Evolutionary conservation across 2,113 vertebrate species (phyloP).

Genomic region (Lontra canadensis): DNA sequence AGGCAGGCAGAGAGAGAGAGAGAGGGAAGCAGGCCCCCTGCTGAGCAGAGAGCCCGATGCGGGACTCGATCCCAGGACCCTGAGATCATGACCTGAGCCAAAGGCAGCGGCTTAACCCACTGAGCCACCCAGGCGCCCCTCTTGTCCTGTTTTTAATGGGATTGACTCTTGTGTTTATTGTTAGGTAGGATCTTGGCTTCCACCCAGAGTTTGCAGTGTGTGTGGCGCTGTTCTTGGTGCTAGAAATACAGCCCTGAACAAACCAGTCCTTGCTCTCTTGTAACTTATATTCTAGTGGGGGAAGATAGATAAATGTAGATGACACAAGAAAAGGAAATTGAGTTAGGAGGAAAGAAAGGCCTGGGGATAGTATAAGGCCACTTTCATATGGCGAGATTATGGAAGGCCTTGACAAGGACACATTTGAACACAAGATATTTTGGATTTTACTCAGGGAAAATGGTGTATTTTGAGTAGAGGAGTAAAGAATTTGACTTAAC

Average conservation of each 20-base stretch:
- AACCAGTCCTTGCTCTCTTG: neutral
- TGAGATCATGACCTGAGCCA: no score
- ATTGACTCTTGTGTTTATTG: neutral
- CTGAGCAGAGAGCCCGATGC: no score
- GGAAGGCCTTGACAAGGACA: neutral
- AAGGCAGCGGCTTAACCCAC: no score
- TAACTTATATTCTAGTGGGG: neutral
- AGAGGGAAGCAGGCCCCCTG: no score
- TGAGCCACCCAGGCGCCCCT: neutral
- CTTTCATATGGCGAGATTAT: neutral
- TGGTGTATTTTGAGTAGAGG: neutral
- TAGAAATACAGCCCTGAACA: neutral
- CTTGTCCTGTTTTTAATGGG: neutral
- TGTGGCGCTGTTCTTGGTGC: slow-evolving; percentile 50
- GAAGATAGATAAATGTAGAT: neutral
- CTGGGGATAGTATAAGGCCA: neutral
- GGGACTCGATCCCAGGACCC: no score
- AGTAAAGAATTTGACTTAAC: neutral
- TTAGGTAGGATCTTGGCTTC: neutral
- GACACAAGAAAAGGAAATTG: neutral
- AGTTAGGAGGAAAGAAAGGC: neutral
- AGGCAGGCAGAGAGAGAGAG: no score
- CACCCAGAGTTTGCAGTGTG: neutral
- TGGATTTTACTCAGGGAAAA: neutral
- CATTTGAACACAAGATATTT: neutral